These are phyloP conservation scores for Cololabis saira DNA, from an alignment of 2,113 vertebrate species.

Conservation along the genomic window DNA sequence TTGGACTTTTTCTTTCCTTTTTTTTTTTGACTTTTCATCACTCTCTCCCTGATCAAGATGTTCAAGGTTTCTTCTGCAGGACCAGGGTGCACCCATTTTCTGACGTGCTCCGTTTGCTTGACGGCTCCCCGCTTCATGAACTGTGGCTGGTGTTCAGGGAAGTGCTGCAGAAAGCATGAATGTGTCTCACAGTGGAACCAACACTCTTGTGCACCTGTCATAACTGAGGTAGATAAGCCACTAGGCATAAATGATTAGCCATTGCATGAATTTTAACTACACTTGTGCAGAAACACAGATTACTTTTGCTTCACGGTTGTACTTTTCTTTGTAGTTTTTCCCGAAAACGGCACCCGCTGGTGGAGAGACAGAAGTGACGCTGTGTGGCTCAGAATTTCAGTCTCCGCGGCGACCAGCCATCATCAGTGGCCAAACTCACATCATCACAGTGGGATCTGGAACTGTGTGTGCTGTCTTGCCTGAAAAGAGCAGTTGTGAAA, in stretches of 20 bases:
- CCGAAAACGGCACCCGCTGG: slow-evolving; percentile 82
- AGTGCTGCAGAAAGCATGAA: slow-evolving; percentile 79
- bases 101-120: slow-evolving; percentile 87
- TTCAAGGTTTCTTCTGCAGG: slow-evolving; percentile 85
- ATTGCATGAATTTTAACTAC: neutral
- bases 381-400: slow-evolving; percentile 90
- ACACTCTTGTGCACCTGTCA: slow-evolving; percentile 84
- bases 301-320: neutral
- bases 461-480: slow-evolving; percentile 79
- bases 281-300: neutral
- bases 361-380: slow-evolving; percentile 84
- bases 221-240: slow-evolving; percentile 82
- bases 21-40: neutral
- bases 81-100: slow-evolving; percentile 91
- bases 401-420: slow-evolving; percentile 36
- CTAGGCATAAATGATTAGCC: neutral
- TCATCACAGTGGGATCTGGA: slow-evolving; percentile 79
- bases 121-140: slow-evolving; percentile 87
- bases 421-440: slow-evolving; percentile 62
- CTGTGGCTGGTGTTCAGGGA: slow-evolving; percentile 89
- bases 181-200: slow-evolving; percentile 83
- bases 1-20: neutral
- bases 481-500: slow-evolving; percentile 67
- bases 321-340: slow-evolving; percentile 83
- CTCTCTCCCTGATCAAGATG: slow-evolving; percentile 74